Percentiles rank a stretch among this genome's conserved stretches.
These are phyloP conservation scores for Dipus sagitta DNA, from an alignment of 2,797 vertebrate species.

Conservation along the genomic window DNA sequence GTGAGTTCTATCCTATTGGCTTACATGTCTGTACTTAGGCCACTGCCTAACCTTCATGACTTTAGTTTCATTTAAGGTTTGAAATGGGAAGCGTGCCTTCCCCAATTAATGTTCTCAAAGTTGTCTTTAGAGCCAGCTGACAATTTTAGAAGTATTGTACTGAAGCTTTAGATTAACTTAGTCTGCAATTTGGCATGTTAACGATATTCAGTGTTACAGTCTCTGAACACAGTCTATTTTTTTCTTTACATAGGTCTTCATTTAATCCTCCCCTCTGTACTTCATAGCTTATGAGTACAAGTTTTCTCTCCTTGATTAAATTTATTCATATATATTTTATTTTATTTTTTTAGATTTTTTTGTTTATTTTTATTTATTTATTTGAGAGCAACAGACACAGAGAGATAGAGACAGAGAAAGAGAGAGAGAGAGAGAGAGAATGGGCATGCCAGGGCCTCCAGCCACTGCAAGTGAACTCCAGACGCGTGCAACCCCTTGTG, in stretches of 20 bases:
- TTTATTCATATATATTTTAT: conserved; percentile 12
- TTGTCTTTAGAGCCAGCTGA: background rate
- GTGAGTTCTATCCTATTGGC: background rate
- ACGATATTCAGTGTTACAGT: background rate
- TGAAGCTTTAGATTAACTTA: background rate
- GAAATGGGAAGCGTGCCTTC: background rate
- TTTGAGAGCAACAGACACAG: no score
- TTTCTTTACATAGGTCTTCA: background rate
- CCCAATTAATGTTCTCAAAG: background rate
- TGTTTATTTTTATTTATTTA: no score
- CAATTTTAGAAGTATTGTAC: background rate
- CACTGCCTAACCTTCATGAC: background rate
- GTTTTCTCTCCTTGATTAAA: background rate
- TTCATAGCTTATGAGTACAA: background rate
- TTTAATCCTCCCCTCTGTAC: conserved; percentile 5
- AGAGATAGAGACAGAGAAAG: no score
- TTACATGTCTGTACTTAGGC: background rate
- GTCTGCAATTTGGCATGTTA: background rate
- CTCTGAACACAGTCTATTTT: background rate
- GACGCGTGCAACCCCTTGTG: no score
- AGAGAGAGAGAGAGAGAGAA: no score
- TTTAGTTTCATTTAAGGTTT: background rate
- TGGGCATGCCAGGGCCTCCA: no score
- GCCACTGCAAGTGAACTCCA: no score
- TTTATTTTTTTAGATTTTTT: background rate